Conservation (phyloP, 2,797 vertebrate genomes). For the Pachyuromys duprasi region DNA sequence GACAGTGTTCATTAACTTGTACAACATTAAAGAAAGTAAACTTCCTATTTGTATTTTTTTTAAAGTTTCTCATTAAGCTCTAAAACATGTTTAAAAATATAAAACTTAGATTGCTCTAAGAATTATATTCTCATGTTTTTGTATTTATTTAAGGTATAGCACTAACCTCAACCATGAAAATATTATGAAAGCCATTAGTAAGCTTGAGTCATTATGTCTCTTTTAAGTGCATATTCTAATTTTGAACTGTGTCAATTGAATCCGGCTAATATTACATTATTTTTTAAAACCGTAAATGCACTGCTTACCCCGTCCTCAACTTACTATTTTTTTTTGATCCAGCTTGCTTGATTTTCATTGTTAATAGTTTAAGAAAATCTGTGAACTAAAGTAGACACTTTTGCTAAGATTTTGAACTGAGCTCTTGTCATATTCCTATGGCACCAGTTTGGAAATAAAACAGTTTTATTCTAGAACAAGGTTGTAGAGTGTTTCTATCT, state of each 20-base stretch:
- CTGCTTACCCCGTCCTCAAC: not conserved
- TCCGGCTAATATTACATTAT: not conserved
- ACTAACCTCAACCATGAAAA: constrained; percentile 17
- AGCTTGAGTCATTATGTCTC: not conserved
- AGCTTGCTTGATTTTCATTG: constrained; percentile 22
- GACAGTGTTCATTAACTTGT: too few relatives aligned
- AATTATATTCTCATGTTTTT: not conserved
- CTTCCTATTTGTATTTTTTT: too few relatives aligned
- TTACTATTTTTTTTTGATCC: not conserved
- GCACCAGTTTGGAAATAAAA: not conserved
- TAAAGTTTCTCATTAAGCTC: too few relatives aligned
- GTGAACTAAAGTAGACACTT: not conserved
- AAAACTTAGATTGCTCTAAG: constrained; percentile 35
- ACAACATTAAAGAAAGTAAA: too few relatives aligned
- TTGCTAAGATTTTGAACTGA: not conserved
- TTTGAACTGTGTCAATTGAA: not conserved
- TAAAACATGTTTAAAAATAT: not conserved
- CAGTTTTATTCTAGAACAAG: not conserved
- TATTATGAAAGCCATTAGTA: not conserved
- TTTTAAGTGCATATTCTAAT: not conserved
- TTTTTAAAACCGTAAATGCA: not conserved
- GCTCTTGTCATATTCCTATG: not conserved
- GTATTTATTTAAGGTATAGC: not conserved
- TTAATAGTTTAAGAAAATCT: not conserved
- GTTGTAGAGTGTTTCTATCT: not conserved